Evolutionary conservation across 2,888 invertebrate genomes (phyloP), one percentile per base, ranked within the genome.

Genomic region (Spodoptera littoralis): DNA sequence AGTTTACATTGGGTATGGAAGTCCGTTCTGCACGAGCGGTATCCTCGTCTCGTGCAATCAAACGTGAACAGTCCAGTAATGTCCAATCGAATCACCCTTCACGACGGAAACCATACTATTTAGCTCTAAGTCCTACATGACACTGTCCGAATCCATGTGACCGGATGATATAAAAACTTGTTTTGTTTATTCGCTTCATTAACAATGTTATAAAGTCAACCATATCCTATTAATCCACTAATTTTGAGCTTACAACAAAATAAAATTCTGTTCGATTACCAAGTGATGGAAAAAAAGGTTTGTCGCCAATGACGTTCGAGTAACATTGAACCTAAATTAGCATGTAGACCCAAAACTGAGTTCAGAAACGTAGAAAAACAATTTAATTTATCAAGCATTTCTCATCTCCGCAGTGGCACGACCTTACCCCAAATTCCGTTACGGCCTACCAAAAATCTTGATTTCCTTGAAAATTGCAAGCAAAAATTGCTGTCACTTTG

Each of bases 41-140:
- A 89, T 88, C 92, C 89, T 90, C 88, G 90, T 76, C 84, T 87
- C 70, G 84, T 81, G 88, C 92, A 91, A 84, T 88, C 85, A 84
- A 86, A 89, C 92, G 93, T 93, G 91, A 93, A 90, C 81, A 76
- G 82, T 81, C 80, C 84, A 85, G 84, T 74, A 89, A 87, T 86
- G 86, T 86, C 86, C 87, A 85, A 85, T 86, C 79, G 72, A 77
- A 82, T 80, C 84, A 83, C 82, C 86, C 85, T 87, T 86, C 85
- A 83, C 83, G 79, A 80, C 83, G 82, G 84, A 88, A 86, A 87
- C 84, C 65, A 83, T 84, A 85, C 82, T 76, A 77, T 80, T 76
- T 65, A 76, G 65, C 79, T 79, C 51, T 48, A 69, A 54, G 67
- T 64, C 49, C 58, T 51, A 58, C 50, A 81, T 77, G 80, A 81